Evolutionary conservation across 2,797 vertebrate species (phyloP).

Genomic region (Hapalemur alaotrensis): DNA sequence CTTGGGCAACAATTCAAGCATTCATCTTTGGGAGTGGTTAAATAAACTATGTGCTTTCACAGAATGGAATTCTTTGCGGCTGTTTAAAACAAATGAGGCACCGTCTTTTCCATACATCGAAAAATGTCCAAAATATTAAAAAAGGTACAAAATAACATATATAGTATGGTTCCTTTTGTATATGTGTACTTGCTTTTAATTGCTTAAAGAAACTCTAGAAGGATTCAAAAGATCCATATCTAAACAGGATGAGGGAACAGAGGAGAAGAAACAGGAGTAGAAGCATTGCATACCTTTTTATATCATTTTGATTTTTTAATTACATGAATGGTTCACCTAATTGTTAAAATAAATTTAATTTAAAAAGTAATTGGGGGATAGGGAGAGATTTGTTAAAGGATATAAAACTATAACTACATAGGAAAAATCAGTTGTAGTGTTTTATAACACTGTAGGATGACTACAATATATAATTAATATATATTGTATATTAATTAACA

Average conservation of each 20-base stretch:
- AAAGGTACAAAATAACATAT: background rate
- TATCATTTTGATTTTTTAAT: background rate
- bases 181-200: background rate
- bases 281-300: background rate
- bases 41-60: background rate
- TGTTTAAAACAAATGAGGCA: background rate
- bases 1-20: background rate
- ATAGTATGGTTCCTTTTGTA: background rate
- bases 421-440: background rate
- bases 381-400: background rate
- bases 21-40: background rate
- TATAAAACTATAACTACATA: background rate
- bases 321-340: background rate
- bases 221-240: background rate
- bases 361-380: background rate
- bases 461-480: background rate
- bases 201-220: background rate
- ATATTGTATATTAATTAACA: no score
- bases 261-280: background rate
- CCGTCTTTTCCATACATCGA: background rate
- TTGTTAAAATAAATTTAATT: conserved; percentile 29
- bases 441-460: background rate
- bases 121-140: background rate
- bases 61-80: background rate
- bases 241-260: background rate